Percentiles rank a stretch among this genome's conserved stretches.
These are phyloP conservation scores for Ditylenchus weischeri DNA, from an alignment of 2,888 invertebrate species.

Conservation along the genomic window DNA sequence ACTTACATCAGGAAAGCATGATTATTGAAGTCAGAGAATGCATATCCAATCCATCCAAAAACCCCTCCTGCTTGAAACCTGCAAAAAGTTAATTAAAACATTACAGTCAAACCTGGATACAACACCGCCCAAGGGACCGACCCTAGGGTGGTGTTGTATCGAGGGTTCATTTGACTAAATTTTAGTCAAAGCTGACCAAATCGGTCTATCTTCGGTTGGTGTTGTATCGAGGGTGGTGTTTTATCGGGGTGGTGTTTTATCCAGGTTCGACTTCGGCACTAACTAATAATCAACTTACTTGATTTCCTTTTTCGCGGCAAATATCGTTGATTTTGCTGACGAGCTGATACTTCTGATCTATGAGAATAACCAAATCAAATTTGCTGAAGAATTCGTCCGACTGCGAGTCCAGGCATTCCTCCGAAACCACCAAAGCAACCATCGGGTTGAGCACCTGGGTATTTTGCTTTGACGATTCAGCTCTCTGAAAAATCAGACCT, in stretches of 20 bases:
- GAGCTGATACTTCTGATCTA: conserved; percentile 69
- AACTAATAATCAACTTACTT: too few relatives aligned
- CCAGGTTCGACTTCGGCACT: too few relatives aligned
- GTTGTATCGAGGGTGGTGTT: too few relatives aligned
- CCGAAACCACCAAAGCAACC: conserved; percentile 72
- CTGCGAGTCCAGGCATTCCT: conserved; percentile 17
- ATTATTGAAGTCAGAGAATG: conserved; percentile 78
- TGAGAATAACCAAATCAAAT: conserved; percentile 81
- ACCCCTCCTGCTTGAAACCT: conserved; percentile 87
- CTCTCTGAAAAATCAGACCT: conserved; percentile 67
- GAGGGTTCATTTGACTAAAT: too few relatives aligned
- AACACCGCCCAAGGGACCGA: too few relatives aligned
- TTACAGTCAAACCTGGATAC: neutral
- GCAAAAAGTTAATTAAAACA: conserved; percentile 55
- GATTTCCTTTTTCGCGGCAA: conserved; percentile 42
- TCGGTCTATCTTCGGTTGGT: too few relatives aligned
- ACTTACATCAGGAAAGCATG: conserved; percentile 73
- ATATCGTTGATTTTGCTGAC: conserved; percentile 39
- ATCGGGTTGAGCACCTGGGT: conserved; percentile 86
- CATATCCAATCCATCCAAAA: conserved; percentile 80
- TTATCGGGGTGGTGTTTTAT: too few relatives aligned
- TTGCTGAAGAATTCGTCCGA: conserved; percentile 69
- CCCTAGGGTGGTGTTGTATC: too few relatives aligned
- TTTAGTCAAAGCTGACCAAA: too few relatives aligned
- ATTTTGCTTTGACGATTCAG: conserved; percentile 75